Base-by-base conservation (phyloP, 1,140 invertebrate genomes). In the Phortica variegata region DNA sequence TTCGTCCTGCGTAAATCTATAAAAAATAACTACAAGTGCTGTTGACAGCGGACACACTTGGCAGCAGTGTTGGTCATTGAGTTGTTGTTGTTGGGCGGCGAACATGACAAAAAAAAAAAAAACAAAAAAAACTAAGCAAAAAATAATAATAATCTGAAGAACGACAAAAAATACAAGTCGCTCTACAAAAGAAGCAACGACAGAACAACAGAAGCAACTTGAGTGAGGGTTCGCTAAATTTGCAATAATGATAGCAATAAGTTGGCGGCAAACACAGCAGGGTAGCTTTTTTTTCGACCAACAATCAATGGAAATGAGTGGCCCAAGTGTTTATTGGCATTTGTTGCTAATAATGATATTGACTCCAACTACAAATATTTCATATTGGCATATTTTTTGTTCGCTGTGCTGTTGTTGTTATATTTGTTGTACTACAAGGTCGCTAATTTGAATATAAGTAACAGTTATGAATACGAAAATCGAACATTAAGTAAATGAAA, bases 281-380 rank as follows among this genome's bases (percentile, higher is more conserved):
- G n/a, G n/a, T n/a, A n/a, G n/a, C n/a, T n/a, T n/a, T n/a, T n/a
- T n/a, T n/a, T n/a, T n/a, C n/a, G n/a, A n/a, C n/a, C n/a, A n/a
- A 12, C 12, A 31, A 31, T 7, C 29, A 12, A 12, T 8, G 7
- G 29, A 31, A 7, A 12, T 47, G 44, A 36, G 12, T 38, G 26
- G 45, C 31, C 38, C 19, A 54, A 20, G 40, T 54, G 57, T 56
- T 59, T 54, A 54, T 58, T 38, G 52, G 43, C 54, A 63, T 68
- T 68, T 63, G 63, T 60, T 58, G 60, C 57, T 68, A 68, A 68
- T 68, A 68, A 63, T 68, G 65, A 54, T 56, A 62, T 63, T 63
- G 57, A 68, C 62, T 51, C 23, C 10, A n/a, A n/a, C n/a, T n/a
- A n/a, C n/a, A n/a, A n/a, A n/a, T n/a, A n/a, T n/a, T n/a, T n/a